Evolutionary conservation across 2,113 vertebrate genomes (phyloP).

Genomic region (Microtus oregoni): DNA sequence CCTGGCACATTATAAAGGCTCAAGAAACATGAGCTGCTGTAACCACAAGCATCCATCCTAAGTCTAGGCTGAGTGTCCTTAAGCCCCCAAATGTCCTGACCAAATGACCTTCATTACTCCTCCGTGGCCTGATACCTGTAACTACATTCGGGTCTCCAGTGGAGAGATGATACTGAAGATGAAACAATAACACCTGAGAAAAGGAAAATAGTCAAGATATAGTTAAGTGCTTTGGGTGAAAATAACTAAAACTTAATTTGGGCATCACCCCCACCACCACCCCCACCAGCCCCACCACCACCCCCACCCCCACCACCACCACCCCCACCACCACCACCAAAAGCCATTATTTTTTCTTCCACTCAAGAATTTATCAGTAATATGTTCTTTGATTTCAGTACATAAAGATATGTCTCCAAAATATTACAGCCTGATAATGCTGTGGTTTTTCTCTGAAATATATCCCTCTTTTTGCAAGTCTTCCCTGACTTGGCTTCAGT

Average conservation of each 20-base stretch:
- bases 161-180: background rate
- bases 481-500: slow-evolving; percentile 19
- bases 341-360: slow-evolving; percentile 16
- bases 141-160: background rate
- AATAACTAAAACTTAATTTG: background rate
- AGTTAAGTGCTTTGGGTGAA: background rate
- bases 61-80: background rate
- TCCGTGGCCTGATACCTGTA: background rate
- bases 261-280: background rate
- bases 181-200: slow-evolving; percentile 16
- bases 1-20: background rate
- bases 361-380: background rate
- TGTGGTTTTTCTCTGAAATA: slow-evolving; percentile 5
- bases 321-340: background rate
- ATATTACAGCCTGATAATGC: background rate
- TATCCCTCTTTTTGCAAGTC: background rate
- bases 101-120: background rate
- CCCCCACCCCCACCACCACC: background rate
- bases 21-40: background rate
- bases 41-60: background rate
- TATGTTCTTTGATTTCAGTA: background rate
- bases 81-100: background rate
- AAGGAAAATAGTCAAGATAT: background rate
- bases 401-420: background rate
- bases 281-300: background rate